These are phyloP conservation scores for Ptychodera flava DNA, from an alignment of 35 echinoderm and acorn worm genomes.

Conservation along the genomic window DNA sequence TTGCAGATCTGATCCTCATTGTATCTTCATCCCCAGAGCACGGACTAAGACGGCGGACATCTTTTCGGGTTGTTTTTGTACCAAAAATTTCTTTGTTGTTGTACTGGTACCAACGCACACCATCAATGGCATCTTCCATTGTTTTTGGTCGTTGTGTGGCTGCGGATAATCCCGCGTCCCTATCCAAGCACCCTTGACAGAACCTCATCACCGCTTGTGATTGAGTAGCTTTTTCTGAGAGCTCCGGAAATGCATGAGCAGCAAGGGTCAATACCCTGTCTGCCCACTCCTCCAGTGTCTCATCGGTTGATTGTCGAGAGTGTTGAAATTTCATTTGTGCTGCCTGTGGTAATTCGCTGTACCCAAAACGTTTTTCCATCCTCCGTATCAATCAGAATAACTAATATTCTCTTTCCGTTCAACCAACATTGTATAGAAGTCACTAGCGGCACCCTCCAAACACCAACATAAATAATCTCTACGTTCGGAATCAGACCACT, in stretches of 20 bases:
- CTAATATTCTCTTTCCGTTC: neutral
- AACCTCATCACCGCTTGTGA: neutral
- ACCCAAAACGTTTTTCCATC: neutral
- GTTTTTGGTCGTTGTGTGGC: neutral
- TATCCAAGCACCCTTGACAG: neutral
- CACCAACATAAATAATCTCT: neutral
- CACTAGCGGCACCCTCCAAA: neutral
- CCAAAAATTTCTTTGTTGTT: no score
- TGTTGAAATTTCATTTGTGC: neutral
- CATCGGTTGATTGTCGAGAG: neutral
- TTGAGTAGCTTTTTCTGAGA: neutral
- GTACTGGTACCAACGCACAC: neutral
- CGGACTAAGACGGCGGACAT: neutral
- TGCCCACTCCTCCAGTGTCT: neutral
- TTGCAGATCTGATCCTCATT: no score
- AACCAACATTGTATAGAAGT: neutral
- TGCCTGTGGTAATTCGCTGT: neutral
- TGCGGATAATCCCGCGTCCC: neutral
- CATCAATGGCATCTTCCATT: neutral
- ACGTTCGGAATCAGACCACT: neutral
- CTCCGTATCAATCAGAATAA: neutral
- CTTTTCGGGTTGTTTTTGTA: no score
- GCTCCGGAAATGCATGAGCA: neutral
- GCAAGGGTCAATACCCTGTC: constrained; percentile 10
- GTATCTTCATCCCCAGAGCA: neutral